Conservation (phyloP, 2,113 vertebrate genomes). For the Otus sunia region DNA sequence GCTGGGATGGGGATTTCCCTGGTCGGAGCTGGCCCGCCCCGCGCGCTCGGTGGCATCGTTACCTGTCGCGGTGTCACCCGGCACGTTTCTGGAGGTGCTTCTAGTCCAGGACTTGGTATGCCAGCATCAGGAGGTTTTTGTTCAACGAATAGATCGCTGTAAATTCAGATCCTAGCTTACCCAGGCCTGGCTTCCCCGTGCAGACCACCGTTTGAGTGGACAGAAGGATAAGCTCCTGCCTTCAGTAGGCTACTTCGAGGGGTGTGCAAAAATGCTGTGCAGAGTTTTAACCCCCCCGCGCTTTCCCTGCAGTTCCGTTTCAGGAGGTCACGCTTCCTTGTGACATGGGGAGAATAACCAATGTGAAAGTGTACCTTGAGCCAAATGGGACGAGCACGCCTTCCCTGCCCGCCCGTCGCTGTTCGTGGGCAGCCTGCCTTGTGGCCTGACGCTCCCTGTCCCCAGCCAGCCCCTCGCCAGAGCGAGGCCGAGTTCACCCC, state of each 20-base stretch:
- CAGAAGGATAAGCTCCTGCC: neutral
- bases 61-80: neutral
- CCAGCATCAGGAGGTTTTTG: neutral
- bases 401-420: neutral
- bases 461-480: neutral
- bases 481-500: neutral
- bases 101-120: neutral
- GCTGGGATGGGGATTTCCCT: neutral
- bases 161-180: neutral
- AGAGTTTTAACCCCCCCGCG: neutral
- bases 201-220: fast-evolving
- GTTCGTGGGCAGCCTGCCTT: neutral
- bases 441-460: neutral
- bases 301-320: neutral
- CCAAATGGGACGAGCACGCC: neutral
- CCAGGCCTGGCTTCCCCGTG: neutral
- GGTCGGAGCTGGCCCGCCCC: neutral
- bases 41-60: neutral
- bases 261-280: neutral
- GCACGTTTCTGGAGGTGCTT: fast-evolving
- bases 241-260: fast-evolving
- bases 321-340: neutral
- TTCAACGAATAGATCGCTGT: neutral
- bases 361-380: neutral
- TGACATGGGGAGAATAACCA: neutral